phyloP scores from a whole-genome alignment of 2,888 invertebrate species.

The Eucera pruinosa region DNA sequence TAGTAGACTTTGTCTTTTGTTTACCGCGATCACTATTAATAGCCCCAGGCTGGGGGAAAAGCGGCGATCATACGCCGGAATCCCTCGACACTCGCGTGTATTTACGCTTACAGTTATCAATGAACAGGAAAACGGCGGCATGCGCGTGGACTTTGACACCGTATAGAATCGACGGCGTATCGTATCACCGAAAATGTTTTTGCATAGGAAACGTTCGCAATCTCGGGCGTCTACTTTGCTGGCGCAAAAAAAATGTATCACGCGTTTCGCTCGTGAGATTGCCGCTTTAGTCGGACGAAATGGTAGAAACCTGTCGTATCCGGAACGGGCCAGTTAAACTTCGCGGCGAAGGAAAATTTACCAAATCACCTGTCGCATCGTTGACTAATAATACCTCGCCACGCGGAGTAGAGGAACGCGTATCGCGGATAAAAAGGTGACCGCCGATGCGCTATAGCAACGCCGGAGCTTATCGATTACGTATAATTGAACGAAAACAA shows the following conservation, averaged over 20 bases:
- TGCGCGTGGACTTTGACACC: too few species aligned
- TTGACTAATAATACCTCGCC: not conserved
- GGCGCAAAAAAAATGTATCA: too few species aligned
- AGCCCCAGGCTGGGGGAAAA: not conserved
- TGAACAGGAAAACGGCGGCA: too few species aligned
- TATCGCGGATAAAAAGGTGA: too few species aligned
- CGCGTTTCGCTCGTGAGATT: not conserved
- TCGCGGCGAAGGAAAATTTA: slow-evolving; percentile 8
- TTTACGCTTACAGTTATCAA: too few species aligned
- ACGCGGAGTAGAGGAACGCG: too few species aligned
- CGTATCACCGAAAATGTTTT: too few species aligned
- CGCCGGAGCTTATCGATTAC: too few species aligned
- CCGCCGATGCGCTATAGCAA: too few species aligned
- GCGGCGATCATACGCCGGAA: not conserved
- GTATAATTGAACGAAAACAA: too few species aligned
- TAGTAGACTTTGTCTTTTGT: not conserved
- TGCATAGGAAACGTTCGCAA: too few species aligned
- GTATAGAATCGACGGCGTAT: too few species aligned
- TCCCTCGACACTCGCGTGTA: not conserved
- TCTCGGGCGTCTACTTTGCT: not conserved
- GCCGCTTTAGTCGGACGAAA: not conserved
- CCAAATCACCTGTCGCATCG: not conserved
- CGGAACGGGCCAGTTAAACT: slow-evolving; percentile 32
- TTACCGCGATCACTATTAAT: slow-evolving; percentile 7
- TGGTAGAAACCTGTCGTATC: slow-evolving; percentile 34